Evolutionary conservation across 2,113 vertebrate species (phyloP).

Genomic region (Mohoua ochrocephala): DNA sequence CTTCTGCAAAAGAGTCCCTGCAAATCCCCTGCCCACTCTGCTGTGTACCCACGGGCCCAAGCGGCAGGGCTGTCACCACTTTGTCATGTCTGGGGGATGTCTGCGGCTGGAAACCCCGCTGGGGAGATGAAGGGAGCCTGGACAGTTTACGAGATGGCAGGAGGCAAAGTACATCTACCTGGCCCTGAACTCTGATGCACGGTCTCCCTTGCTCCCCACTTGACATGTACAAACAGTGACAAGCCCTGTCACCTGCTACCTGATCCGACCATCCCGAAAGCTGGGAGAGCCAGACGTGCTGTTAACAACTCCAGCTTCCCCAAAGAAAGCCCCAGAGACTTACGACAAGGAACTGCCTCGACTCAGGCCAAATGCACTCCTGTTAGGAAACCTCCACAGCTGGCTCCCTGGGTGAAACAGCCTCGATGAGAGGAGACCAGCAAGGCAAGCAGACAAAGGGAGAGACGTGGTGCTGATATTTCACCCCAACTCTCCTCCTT

Average conservation of each 20-base stretch:
- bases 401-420: neutral
- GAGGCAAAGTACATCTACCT: neutral
- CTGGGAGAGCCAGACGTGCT: neutral
- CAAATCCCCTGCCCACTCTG: neutral
- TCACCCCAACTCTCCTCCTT: neutral
- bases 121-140: neutral
- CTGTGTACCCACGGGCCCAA: fast-evolving
- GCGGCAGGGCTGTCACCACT: neutral
- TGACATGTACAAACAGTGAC: neutral
- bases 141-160: neutral
- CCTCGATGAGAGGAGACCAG: neutral
- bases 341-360: neutral
- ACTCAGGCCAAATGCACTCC: fast-evolving
- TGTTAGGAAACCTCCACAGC: neutral
- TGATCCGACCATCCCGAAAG: fast-evolving
- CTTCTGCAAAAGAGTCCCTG: neutral
- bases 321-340: neutral
- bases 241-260: neutral
- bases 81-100: neutral
- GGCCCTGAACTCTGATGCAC: neutral
- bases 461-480: neutral
- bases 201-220: neutral
- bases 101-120: fast-evolving
- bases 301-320: neutral
- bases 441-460: neutral